Evolutionary conservation across 2,113 vertebrate genomes (phyloP).

Genomic region (Prolemur simus): DNA sequence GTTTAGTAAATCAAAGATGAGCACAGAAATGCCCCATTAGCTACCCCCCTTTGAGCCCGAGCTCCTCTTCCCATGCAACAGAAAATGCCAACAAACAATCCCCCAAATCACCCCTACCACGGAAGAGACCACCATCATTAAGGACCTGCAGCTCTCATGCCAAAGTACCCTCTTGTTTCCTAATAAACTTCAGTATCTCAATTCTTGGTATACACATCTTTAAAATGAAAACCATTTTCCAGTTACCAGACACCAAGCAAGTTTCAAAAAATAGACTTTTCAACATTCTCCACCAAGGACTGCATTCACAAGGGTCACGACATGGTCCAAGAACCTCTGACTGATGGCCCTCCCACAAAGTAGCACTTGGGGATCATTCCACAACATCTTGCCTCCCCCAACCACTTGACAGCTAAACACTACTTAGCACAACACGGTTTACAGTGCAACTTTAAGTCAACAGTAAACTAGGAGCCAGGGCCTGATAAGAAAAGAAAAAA

Average conservation of each 20-base stretch:
- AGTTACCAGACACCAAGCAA: conserved; percentile 22
- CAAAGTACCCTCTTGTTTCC: background rate
- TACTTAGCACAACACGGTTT: conserved; percentile 49
- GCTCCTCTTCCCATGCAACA: background rate
- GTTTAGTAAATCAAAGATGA: background rate
- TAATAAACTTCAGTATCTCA: background rate
- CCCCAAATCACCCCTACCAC: rapidly evolving
- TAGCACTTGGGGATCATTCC: background rate
- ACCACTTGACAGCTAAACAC: conserved; percentile 54
- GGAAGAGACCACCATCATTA: background rate
- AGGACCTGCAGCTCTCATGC: background rate
- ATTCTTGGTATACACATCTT: background rate
- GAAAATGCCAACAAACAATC: background rate
- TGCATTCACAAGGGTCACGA: background rate
- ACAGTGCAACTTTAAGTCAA: conserved; percentile 46
- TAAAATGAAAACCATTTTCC: background rate
- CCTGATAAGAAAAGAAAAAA: conserved; percentile 16
- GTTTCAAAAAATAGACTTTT: conserved; percentile 45
- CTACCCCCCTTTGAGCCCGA: background rate
- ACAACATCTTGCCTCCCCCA: conserved; percentile 29
- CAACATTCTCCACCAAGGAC: background rate
- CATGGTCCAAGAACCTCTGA: conserved; percentile 17
- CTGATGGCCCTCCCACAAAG: conserved; percentile 20
- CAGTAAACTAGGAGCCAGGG: background rate
- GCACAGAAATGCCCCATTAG: background rate